These are phyloP conservation scores for Pygocentrus nattereri DNA, from an alignment of 2,797 vertebrate genomes.

Conservation along the genomic window DNA sequence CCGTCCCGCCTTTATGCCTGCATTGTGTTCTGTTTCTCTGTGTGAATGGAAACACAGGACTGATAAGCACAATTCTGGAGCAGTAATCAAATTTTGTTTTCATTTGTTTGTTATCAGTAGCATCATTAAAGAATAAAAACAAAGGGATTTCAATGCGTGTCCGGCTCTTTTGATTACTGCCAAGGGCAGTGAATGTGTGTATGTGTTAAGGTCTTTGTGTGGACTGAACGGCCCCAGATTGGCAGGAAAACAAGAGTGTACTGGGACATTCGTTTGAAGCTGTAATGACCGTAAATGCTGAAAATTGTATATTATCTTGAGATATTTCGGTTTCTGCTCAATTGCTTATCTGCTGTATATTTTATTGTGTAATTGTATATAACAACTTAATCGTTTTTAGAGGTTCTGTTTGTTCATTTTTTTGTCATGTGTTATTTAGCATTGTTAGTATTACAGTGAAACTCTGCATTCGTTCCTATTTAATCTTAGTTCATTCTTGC, in stretches of 20 bases:
- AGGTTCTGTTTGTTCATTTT: no score
- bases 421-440: no score
- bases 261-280: not conserved
- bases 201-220: not conserved
- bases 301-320: no score
- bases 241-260: not conserved
- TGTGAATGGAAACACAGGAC: not conserved
- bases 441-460: no score
- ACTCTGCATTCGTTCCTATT: not conserved
- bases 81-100: not conserved
- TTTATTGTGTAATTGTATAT: no score
- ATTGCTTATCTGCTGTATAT: no score
- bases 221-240: not conserved
- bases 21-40: not conserved
- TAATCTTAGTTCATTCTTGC: no score
- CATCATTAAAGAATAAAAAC: not conserved
- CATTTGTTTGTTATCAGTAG: not conserved
- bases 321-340: no score
- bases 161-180: not conserved
- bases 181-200: not conserved
- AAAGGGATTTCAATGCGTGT: not conserved
- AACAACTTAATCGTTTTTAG: no score
- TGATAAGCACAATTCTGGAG: not conserved
- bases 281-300: no score
- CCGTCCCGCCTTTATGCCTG: constrained; percentile 11